Percentiles rank a stretch among this genome's conserved stretches.
phyloP scores from a whole-genome alignment of 2,113 vertebrate species.

The Spilogale gracilis region DNA sequence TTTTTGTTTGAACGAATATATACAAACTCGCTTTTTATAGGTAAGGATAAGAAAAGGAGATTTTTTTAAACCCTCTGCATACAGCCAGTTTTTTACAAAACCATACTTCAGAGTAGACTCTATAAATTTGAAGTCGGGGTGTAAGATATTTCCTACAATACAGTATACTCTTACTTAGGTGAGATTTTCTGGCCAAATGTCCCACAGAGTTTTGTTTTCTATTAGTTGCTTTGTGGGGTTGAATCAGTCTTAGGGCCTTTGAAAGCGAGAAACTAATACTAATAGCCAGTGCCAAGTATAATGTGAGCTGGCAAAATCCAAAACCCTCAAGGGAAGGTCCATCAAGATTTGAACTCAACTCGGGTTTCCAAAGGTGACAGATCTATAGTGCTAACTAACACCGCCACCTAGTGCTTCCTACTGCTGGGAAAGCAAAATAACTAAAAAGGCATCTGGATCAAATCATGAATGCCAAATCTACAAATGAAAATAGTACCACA shows the following conservation, averaged over 20 bases:
- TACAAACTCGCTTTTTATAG: constrained; percentile 48
- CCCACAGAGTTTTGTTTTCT: constrained; percentile 74
- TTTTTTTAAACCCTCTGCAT: constrained; percentile 8
- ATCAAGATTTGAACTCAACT: constrained; percentile 79
- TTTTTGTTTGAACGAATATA: constrained; percentile 50
- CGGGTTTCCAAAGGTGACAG: constrained; percentile 77
- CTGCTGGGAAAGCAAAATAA: background rate
- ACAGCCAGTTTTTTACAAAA: constrained; percentile 67
- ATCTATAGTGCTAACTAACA: constrained; percentile 77
- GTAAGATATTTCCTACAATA: constrained; percentile 83
- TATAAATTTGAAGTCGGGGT: constrained; percentile 84
- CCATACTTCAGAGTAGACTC: constrained; percentile 81
- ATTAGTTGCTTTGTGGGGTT: constrained; percentile 68
- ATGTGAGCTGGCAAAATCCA: constrained; percentile 80
- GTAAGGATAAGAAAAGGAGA: constrained; percentile 30
- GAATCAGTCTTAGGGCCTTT: constrained; percentile 76
- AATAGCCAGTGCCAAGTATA: constrained; percentile 73
- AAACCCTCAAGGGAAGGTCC: constrained; percentile 80
- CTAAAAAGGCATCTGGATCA: constrained; percentile 84
- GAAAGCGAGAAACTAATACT: constrained; percentile 77
- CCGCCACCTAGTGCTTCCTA: constrained; percentile 84
- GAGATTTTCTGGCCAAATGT: constrained; percentile 79
- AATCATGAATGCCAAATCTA: constrained; percentile 87
- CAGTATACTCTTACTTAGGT: constrained; percentile 83
- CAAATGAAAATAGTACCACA: constrained; percentile 84